These are phyloP conservation scores for Lepidochrysops patricia DNA, from an alignment of 2,888 invertebrate genomes.

Conservation along the genomic window DNA sequence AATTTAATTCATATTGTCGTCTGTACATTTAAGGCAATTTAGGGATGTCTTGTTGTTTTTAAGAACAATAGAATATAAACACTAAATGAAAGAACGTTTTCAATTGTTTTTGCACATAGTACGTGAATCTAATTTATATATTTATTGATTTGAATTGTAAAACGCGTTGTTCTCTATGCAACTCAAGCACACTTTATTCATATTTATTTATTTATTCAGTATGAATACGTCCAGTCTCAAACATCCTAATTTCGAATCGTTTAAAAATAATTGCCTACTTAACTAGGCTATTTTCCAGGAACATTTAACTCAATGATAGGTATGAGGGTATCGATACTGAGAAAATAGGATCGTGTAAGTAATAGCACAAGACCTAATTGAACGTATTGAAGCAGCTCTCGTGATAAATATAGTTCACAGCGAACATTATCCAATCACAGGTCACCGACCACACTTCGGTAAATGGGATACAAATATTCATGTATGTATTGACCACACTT, in stretches of 20 bases:
- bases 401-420: conserved; percentile 40
- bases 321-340: not conserved
- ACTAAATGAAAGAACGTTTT: no score
- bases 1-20: not conserved
- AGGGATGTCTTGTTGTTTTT: not conserved
- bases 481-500: not conserved
- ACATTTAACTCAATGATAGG: conserved; percentile 6
- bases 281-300: not conserved
- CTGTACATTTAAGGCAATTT: not conserved
- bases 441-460: conserved; percentile 40
- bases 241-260: not conserved
- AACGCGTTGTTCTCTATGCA: not conserved
- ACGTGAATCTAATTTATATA: no score
- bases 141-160: no score
- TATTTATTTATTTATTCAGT: not conserved
- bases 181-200: not conserved
- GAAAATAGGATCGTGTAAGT: conserved; percentile 5
- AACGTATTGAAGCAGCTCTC: conserved; percentile 24
- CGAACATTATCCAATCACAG: conserved; percentile 54
- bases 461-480: not conserved
- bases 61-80: not conserved
- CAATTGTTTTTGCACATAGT: no score
- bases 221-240: not conserved
- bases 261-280: conserved; percentile 2
- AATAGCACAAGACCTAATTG: conserved; percentile 13